Conservation (phyloP, 1,140 invertebrate species). For the Cherax destructor region DNA sequence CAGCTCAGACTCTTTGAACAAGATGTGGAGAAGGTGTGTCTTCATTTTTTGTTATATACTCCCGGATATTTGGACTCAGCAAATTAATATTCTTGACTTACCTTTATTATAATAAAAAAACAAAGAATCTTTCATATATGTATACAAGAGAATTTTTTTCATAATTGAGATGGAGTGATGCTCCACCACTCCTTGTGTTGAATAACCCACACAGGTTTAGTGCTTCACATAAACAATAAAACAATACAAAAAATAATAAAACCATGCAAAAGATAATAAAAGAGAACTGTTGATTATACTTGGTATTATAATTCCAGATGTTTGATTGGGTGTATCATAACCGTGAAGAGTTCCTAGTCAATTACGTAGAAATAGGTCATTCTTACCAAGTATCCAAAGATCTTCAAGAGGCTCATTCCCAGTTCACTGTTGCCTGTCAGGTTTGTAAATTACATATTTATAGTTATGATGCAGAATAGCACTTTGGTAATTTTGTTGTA, state of each 20-base stretch:
- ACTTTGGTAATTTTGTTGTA: neutral
- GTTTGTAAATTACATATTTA: constrained; percentile 15
- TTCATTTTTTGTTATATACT: no score
- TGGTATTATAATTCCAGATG: constrained; percentile 82
- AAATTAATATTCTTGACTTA: no score
- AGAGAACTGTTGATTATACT: neutral
- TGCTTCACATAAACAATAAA: no score
- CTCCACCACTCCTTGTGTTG: no score
- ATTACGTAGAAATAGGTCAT: constrained; percentile 96
- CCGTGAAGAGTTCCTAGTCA: constrained; percentile 93
- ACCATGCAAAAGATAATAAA: no score
- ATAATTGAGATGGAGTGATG: no score
- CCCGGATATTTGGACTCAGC: no score
- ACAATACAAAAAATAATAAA: no score
- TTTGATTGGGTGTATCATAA: constrained; percentile 95
- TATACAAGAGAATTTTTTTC: neutral
- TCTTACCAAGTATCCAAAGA: constrained; percentile 94
- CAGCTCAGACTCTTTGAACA: constrained; percentile 96
- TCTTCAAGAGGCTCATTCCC: constrained; percentile 95
- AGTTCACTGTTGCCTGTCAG: constrained; percentile 88
- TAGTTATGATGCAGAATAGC: no score
- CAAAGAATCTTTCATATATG: no score
- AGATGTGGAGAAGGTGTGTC: constrained; percentile 92
- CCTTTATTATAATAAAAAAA: no score
- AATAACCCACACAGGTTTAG: no score